A percentile compares a stretch with the other conserved stretches of the same genome.
Evolutionary conservation across 1,140 invertebrate species (phyloP).

Genomic region (Propsilocerus akamusi): DNA sequence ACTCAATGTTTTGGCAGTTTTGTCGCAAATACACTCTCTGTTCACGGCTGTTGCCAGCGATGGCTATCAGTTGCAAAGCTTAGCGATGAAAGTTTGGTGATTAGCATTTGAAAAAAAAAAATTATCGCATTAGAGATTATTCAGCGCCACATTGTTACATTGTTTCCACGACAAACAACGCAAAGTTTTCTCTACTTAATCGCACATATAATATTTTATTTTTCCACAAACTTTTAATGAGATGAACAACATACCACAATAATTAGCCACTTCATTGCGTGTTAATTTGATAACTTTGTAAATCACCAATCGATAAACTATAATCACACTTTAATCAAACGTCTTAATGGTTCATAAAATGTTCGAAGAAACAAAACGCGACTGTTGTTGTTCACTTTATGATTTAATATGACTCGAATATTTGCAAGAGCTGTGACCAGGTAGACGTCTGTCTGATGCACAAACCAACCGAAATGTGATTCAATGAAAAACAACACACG

Average conservation of each 20-base stretch:
- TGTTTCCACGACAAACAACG: background rate
- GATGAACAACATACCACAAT: background rate
- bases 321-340: background rate
- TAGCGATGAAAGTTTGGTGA: background rate
- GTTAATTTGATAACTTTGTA: background rate
- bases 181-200: background rate
- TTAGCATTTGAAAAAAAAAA: background rate
- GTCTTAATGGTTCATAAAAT: background rate
- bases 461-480: too few relatives aligned
- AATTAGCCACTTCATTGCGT: background rate
- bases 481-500: background rate
- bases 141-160: background rate
- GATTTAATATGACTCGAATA: background rate
- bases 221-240: background rate
- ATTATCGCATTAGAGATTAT: background rate
- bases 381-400: background rate
- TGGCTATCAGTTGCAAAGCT: background rate
- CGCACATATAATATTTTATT: background rate
- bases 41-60: too few relatives aligned
- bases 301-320: background rate
- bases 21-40: too few relatives aligned
- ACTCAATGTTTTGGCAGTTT: too few relatives aligned
- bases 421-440: too few relatives aligned
- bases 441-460: too few relatives aligned
- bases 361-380: background rate